Evolutionary conservation across 92 coral and sea anemone species (phyloP), one percentile per base, ranked within the genome.

Genomic region (Porites divaricata): DNA sequence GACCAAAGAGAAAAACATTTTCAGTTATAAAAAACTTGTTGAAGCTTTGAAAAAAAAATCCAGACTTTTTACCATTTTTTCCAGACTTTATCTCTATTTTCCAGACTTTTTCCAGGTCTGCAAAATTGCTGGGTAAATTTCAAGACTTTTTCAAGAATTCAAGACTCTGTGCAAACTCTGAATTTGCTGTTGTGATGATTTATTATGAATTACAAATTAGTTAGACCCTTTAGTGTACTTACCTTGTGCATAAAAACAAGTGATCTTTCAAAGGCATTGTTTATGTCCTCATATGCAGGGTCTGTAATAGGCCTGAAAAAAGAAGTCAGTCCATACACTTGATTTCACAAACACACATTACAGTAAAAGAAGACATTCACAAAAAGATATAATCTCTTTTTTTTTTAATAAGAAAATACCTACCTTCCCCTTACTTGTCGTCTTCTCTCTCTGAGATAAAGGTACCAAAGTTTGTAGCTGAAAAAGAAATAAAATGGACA

Each of bases 241-340:
- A 96, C 99, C 97, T 97, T 97, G 67, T 97, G 99, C 99, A 97
- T 97, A 73, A 97, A 97, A 15, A 97, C 98, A 22, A 97, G 93
- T 20, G 99, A 91, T 71, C 99, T 93, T 89, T 97, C 99, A 95
- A 97, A 97, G 28, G 99, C 98, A 90, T 97, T 97, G 87, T 95
- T 97, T 7, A 97, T 95, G 78, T 97, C 99, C 76, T 97, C 99
- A 86, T 93, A 95, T 4, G 74, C 73, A 49, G 98, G 92, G 68
- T 97, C 99, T 76, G 98, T 91, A 50, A 97, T 87, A 7, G 97
- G 96, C 66, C 99, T 96, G 73, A 51, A 52, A 26, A 9, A 22
- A 13, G 11, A 79, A 50, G 9, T 21, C 16, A 50, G 9, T 21
- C 16, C 35, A 51, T 13, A 23, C 17, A 69, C 13, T 17, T 10